Base-by-base conservation (phyloP, 2,113 vertebrate species). In the Archilochus colubris region DNA sequence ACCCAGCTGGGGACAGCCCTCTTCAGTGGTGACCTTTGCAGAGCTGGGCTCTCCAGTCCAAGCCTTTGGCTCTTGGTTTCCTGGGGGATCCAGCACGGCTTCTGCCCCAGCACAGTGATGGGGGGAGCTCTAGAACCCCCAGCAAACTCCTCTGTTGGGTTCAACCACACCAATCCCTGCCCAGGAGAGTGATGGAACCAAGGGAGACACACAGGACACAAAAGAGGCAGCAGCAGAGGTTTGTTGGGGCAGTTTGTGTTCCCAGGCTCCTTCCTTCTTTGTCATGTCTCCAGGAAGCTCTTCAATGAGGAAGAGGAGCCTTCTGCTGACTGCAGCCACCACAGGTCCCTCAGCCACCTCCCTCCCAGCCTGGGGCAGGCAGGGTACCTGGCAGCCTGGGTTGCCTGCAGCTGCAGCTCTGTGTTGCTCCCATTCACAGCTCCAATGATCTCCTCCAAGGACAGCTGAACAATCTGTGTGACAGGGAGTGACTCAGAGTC, bases 301-400 rank as follows among this genome's bases (percentile, higher is more conserved):
- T 62, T 57, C 61, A 7, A 43, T 40, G 16, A 84, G 33, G 31
- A 78, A 4, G 21, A 48, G 3, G 15, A 10, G 12, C 57, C 30
- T 80, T 30, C 51, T 63, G 73, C 57, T n/a, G 22, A 3, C 44
- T 48, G 54, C 43, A 7, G 67, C 46, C 58, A 78, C 14, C 1
- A 0, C 54, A 54, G 80, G 67, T 61, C 67, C 62, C 58, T 1
- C 46, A 48, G 80, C 63, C 76, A 2, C 58, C 72, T 62, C 82
- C 82, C 53, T 74, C 58, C 66, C 44, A 7, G 64, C 10, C 0
- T 10, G 1, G 66, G 8, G 82, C 20, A 15, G 61, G 53, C 16
- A 43, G 3, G 8, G 3, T 98, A 99, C 99, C 99, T 99, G 96
- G 98, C 90, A n/a, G 97, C 97, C 92, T 98, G 98, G 14, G 98